Conservation (phyloP, 2,113 vertebrate species). For the Desmodus rotundus region DNA sequence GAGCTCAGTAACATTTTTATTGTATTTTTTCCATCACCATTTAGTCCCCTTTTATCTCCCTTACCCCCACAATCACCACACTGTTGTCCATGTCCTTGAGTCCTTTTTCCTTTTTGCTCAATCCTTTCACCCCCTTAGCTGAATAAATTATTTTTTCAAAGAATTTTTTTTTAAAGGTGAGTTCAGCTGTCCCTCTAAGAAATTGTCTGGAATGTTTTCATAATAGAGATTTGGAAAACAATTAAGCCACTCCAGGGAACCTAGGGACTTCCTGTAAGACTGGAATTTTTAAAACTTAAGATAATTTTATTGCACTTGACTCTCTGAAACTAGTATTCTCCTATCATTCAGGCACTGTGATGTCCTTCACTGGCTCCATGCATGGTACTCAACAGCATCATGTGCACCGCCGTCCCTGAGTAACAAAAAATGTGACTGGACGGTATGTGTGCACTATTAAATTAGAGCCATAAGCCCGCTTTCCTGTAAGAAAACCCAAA, state of each 20-base stretch:
- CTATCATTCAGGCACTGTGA: background rate
- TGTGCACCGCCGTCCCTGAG: background rate
- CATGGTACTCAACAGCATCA: background rate
- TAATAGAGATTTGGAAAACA: background rate
- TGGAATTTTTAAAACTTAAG: background rate
- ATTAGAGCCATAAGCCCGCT: background rate
- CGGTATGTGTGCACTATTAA: background rate
- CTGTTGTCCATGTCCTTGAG: too few relatives aligned
- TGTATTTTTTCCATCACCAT: too few relatives aligned
- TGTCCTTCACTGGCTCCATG: background rate
- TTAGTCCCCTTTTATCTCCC: too few relatives aligned
- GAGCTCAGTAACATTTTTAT: too few relatives aligned
- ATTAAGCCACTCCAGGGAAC: background rate
- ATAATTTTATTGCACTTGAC: background rate
- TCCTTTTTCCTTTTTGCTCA: too few relatives aligned
- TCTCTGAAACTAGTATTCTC: background rate
- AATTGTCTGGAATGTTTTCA: background rate
- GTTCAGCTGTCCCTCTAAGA: background rate
- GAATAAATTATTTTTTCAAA: too few relatives aligned
- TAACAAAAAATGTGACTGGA: conserved; percentile 3
- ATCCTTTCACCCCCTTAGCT: too few relatives aligned
- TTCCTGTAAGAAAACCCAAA: background rate
- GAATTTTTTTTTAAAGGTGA: too few relatives aligned
- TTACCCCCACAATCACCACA: too few relatives aligned
- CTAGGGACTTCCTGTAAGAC: background rate